These are phyloP conservation scores for Ostrea denselamellosa DNA, from an alignment of 1,140 invertebrate species.

Conservation along the genomic window DNA sequence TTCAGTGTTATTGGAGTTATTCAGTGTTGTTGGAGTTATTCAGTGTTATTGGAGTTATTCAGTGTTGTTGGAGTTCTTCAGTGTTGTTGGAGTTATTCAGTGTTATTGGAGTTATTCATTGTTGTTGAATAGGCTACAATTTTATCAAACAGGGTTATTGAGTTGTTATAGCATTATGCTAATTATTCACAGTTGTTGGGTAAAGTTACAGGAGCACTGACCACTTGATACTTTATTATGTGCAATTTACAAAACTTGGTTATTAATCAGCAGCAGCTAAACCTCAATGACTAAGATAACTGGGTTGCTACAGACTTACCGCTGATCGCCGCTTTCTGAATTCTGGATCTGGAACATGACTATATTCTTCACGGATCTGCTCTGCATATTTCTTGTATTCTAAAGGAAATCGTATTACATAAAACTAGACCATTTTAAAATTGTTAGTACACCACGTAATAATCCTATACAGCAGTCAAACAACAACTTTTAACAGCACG, in stretches of 20 bases:
- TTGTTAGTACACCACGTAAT: no score
- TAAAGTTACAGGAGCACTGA: background rate
- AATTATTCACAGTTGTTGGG: background rate
- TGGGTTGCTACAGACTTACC: constrained; percentile 14
- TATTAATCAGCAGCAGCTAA: background rate
- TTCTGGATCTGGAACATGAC: constrained; percentile 45
- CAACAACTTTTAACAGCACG: no score
- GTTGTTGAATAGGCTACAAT: no score
- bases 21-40: no score
- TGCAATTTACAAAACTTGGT: background rate
- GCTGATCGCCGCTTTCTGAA: constrained; percentile 50
- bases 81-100: no score
- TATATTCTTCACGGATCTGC: constrained; percentile 58
- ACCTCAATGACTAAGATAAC: background rate
- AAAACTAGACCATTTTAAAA: background rate
- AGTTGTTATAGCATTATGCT: background rate
- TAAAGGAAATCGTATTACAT: constrained; percentile 32
- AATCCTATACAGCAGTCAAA: no score
- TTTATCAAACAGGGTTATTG: background rate
- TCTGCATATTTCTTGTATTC: constrained; percentile 56
- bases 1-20: no score
- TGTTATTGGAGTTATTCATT: no score
- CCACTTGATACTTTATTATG: background rate
- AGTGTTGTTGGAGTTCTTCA: no score
- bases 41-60: no score